Evolutionary conservation across 1,140 invertebrate genomes (phyloP).

Genomic region (Acromyrmex heyeri): DNA sequence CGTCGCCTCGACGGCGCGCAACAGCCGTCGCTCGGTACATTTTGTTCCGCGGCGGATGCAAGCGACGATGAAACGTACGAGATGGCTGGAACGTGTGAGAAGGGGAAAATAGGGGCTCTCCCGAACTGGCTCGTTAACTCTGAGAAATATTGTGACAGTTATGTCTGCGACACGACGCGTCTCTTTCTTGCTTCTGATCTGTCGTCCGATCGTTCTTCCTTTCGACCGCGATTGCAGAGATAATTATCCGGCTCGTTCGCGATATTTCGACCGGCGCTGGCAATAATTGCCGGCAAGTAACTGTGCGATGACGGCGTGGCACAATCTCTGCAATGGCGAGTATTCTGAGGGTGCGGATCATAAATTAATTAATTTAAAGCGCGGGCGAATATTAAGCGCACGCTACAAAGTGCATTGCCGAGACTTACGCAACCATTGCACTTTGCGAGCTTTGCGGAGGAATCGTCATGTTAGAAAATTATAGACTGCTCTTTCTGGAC

Average conservation of each 20-base stretch:
- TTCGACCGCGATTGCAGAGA: conserved; percentile 70
- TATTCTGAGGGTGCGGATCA: conserved; percentile 49
- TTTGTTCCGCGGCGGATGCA: conserved; percentile 57
- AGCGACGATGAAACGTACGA: conserved; percentile 66
- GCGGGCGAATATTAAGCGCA: background rate
- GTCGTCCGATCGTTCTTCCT: conserved; percentile 76
- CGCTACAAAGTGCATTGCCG: conserved; percentile 48
- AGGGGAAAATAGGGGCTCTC: conserved; percentile 64
- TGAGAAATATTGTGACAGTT: conserved; percentile 84
- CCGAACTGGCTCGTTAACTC: conserved; percentile 83
- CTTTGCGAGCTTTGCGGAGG: conserved; percentile 15
- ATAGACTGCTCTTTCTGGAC: background rate
- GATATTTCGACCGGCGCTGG: conserved; percentile 72
- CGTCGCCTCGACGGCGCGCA: conserved; percentile 75
- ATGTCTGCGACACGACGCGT: conserved; percentile 79
- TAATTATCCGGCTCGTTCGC: conserved; percentile 78
- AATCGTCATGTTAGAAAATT: conserved; percentile 47
- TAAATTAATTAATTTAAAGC: conserved; percentile 76
- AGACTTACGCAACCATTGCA: conserved; percentile 62
- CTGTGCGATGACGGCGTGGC: conserved; percentile 17
- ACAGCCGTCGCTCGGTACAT: conserved; percentile 71
- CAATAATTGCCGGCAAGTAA: conserved; percentile 62
- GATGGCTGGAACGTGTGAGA: conserved; percentile 24
- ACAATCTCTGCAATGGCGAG: conserved; percentile 48
- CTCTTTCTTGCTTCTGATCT: conserved; percentile 81